A percentile compares a stretch with the other conserved stretches of the same genome.
These are phyloP conservation scores for Catocala fraxini DNA, from an alignment of 2,888 invertebrate genomes.

Conservation along the genomic window DNA sequence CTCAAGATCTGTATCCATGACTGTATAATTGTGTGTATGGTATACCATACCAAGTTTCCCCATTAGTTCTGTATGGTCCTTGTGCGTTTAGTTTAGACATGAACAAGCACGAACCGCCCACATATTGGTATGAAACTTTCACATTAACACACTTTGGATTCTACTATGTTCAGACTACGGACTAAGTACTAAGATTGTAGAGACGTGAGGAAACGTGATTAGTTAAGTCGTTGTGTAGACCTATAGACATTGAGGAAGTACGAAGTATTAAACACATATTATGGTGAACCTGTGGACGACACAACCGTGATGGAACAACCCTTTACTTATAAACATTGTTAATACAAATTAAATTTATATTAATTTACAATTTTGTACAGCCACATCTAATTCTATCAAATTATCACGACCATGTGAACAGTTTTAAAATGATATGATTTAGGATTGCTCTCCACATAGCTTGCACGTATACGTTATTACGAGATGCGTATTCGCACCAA, in stretches of 20 bases:
- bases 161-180: slow-evolving; percentile 30
- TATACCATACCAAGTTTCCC: slow-evolving; percentile 8
- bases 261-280: slow-evolving; percentile 43
- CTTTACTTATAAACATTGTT: slow-evolving; percentile 44
- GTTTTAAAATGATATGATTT: too few species aligned
- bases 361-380: background rate
- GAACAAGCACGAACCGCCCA: slow-evolving; percentile 22
- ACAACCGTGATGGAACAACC: slow-evolving; percentile 32
- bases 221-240: slow-evolving; percentile 44
- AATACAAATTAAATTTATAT: background rate
- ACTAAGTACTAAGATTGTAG: slow-evolving; percentile 38
- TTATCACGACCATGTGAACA: too few species aligned
- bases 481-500: too few species aligned
- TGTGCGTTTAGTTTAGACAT: slow-evolving; percentile 15
- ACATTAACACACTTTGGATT: slow-evolving; percentile 11
- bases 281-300: slow-evolving; percentile 35
- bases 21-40: slow-evolving; percentile 1
- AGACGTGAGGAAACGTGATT: slow-evolving; percentile 38
- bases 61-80: slow-evolving; percentile 20
- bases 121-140: slow-evolving; percentile 5
- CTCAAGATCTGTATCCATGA: slow-evolving; percentile 11
- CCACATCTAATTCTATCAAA: background rate
- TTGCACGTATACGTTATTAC: too few species aligned
- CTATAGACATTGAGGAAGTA: slow-evolving; percentile 40
- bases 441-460: too few species aligned